Evolutionary conservation across 2,113 vertebrate genomes (phyloP), one percentile per base, ranked within the genome.

Genomic region (Dendropsophus ebraccatus): DNA sequence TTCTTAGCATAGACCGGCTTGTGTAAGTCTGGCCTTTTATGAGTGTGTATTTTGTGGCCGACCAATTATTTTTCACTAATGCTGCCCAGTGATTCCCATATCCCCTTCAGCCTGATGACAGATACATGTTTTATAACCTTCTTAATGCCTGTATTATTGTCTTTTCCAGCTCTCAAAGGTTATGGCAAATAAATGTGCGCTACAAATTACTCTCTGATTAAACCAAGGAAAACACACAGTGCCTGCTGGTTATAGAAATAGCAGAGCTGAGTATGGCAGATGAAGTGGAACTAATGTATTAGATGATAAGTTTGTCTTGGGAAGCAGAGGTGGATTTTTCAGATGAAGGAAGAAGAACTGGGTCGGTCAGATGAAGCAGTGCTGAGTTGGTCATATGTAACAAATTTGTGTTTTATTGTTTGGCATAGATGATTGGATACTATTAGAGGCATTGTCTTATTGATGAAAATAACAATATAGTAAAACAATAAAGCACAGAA

Each of bases 181-280:
- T 74, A 78, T 35, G 8, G 5, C 6, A 56, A 52, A 78, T 78
- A 77, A 54, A 50, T 69, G 49, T 65, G 25, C 16, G 13, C 56
- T 47, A 77, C 73, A n/a, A 77, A 77, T 84, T 65, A 84, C 83
- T 50, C 50, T 21, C 16, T 84, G 73, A 77, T 67, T 25, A 37
- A 78, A 41, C 2, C 47, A 62, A 25, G 50, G 47, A 37, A 52
- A 56, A 56, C 25, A 69, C 10, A 76, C 54, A 56, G 37, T 17
- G 14, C 28, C n/a, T 65, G 3, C 75, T 62, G 47, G 37, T 85
- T 85, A 62, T 25, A 65, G 35, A 11, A 13, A 17, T 52, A 19
- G n/a, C 47, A 32, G 73, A 28, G 13, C 9, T 12, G 25, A 13
- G 25, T 62, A 11, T 13, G 8, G 11, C 58, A 62, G n/a, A 9